Percentiles rank a stretch among this genome's conserved stretches.
phyloP scores from a whole-genome alignment of 1,140 invertebrate species.

The Drosophila nannoptera region DNA sequence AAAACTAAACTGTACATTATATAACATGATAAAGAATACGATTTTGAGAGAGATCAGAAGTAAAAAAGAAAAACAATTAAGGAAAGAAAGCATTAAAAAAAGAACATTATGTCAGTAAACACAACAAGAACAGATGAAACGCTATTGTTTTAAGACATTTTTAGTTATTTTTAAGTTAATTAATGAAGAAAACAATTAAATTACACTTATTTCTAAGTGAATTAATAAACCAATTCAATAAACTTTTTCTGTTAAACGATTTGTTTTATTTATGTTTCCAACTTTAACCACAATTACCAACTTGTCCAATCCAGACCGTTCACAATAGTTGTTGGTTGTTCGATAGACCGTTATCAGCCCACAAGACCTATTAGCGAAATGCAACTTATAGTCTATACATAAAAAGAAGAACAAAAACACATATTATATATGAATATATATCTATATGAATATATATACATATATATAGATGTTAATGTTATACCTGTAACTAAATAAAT shows the following conservation, averaged over 20 bases:
- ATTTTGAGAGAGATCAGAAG: constrained; percentile 44
- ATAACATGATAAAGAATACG: constrained; percentile 64
- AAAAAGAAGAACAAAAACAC: constrained; percentile 11
- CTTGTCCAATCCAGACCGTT: constrained; percentile 9
- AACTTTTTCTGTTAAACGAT: constrained; percentile 51
- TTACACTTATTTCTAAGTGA: constrained; percentile 72
- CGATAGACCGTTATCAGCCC: constrained; percentile 48
- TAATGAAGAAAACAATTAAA: constrained; percentile 72
- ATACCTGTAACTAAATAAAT: constrained; percentile 76
- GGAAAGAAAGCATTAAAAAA: constrained; percentile 13
- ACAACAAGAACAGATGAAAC: constrained; percentile 64
- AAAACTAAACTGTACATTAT: constrained; percentile 76
- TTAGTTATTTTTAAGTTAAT: constrained; percentile 77
- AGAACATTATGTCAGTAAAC: constrained; percentile 63
- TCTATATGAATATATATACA: constrained; percentile 59
- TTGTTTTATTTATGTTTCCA: constrained; percentile 29
- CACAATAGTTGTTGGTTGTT: constrained; percentile 39
- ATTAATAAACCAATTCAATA: constrained; percentile 54
- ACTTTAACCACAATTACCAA: constrained; percentile 6
- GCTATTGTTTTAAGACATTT: constrained; percentile 76
- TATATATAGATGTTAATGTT: constrained; percentile 77
- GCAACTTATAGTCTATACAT: constrained; percentile 58
- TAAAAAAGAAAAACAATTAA: constrained; percentile 40
- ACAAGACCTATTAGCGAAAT: constrained; percentile 63
- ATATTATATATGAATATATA: constrained; percentile 8